Evolutionary conservation across 2,888 invertebrate species (phyloP).

Genomic region (Polia nebulosa): DNA sequence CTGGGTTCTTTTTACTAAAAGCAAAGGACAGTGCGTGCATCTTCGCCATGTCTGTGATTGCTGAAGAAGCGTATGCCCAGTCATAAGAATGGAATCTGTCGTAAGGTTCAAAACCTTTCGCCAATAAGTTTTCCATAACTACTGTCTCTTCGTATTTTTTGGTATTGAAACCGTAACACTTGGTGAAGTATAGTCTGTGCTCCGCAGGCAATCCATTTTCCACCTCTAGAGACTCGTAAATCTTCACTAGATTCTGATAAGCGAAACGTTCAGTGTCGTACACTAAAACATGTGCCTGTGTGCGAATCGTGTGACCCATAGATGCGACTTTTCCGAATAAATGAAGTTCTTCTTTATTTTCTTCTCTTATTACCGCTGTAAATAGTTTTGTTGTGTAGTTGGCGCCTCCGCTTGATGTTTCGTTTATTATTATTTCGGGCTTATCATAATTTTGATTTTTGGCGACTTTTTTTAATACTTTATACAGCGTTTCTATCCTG

Average conservation of each 20-base stretch:
- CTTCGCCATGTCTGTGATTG: conserved; percentile 71
- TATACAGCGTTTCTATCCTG: conserved; percentile 9
- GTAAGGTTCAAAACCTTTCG: conserved; percentile 59
- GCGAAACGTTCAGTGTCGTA: conserved; percentile 47
- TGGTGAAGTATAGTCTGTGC: conserved; percentile 47
- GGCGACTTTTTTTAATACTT: conserved; percentile 41
- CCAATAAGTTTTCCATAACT: conserved; percentile 55
- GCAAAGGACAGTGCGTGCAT: conserved; percentile 78
- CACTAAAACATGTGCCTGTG: neutral
- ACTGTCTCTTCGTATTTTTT: conserved; percentile 48
- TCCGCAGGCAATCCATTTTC: conserved; percentile 42
- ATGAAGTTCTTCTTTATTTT: conserved; percentile 34
- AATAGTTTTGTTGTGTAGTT: conserved; percentile 56
- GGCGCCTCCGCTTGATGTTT: conserved; percentile 50
- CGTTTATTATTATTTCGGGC: conserved; percentile 36
- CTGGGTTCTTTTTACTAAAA: conserved; percentile 63
- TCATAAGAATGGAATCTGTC: conserved; percentile 65
- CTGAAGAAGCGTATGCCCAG: conserved; percentile 55
- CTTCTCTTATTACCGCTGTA: conserved; percentile 27
- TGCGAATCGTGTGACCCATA: conserved; percentile 38
- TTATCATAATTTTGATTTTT: conserved; percentile 32
- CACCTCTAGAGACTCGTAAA: conserved; percentile 45
- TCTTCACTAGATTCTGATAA: conserved; percentile 40
- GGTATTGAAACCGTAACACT: conserved; percentile 52
- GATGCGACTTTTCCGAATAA: conserved; percentile 53